Base-by-base conservation (phyloP, 2,113 vertebrate genomes). In the Todiramphus saurophagus region DNA sequence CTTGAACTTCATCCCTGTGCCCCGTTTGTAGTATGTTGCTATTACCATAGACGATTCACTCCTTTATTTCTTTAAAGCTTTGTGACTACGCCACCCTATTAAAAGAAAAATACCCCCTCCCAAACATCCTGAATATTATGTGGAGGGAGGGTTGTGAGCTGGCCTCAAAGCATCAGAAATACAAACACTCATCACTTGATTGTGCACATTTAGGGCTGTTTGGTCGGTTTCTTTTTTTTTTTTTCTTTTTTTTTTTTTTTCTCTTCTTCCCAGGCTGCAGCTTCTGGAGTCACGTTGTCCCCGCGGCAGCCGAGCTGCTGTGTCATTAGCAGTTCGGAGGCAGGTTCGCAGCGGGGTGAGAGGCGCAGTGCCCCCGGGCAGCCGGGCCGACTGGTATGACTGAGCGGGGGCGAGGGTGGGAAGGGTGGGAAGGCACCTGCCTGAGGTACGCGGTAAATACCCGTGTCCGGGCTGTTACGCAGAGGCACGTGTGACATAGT, bases 21-120 rank as follows among this genome's bases (percentile, higher is more conserved):
- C 69, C 92, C 23, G 4, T 79, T 68, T 37, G 1, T 18, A 93
- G 83, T 14, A 87, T 37, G 70, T 73, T 93, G 89, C 95, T 96
- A 96, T 96, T 96, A 96, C 77, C 75, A 27, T 3, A 39, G 78
- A 75, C 83, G 70, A 96, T 96, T 90, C 90, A 96, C 92, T 94
- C 80, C 11, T 55, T 56, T 92, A 72, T 19, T 96, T 94, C 91
- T 91, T 96, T 91, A 89, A 95, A 94, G 90, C 91, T 92, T 82
- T 93, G 94, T 97, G 96, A 96, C 95, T 96, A 95, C 8, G 78
- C 95, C 70, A 56, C 31, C 96, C 96, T 89, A 97, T 96, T 96
- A 96, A 93, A 92, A 94, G 77, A 79, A 95, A 96, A 97, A 93
- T 37, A 97, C 89, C 94, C 81, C 95, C 96, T 97, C 91, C 84